phyloP scores from a whole-genome alignment of 2,797 vertebrate species.

The Periophthalmus magnuspinnatus region DNA sequence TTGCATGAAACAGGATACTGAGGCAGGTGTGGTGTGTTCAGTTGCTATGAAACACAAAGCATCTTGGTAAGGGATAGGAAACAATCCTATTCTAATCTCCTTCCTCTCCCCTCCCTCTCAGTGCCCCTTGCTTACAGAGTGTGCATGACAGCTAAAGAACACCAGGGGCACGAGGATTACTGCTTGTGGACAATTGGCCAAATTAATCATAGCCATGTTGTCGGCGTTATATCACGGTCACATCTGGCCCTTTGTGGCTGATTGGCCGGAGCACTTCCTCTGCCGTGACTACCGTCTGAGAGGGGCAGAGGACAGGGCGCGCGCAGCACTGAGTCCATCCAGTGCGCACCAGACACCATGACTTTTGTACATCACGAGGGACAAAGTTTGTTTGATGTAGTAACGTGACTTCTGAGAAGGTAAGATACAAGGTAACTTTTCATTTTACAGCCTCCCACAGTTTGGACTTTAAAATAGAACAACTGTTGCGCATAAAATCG shows the following conservation, averaged over 20 bases:
- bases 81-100: conserved; percentile 33
- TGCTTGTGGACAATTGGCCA: conserved; percentile 59
- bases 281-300: conserved; percentile 34
- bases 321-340: conserved; percentile 23
- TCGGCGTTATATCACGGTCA: conserved; percentile 60
- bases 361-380: conserved; percentile 43
- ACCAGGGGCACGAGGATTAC: conserved; percentile 24
- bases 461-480: neutral
- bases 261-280: conserved; percentile 45
- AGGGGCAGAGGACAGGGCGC: conserved; percentile 19
- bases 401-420: conserved; percentile 33
- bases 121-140: neutral
- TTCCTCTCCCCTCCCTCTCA: conserved; percentile 7
- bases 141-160: neutral
- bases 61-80: conserved; percentile 31
- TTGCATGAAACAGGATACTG: neutral
- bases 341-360: conserved; percentile 41
- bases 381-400: conserved; percentile 38
- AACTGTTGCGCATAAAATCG: neutral
- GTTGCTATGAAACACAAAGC: conserved; percentile 31
- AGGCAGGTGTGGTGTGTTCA: neutral
- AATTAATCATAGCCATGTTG: conserved; percentile 62
- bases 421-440: conserved; percentile 25
- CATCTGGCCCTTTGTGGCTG: conserved; percentile 62
- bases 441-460: neutral